These are phyloP conservation scores for Aporrectodea caliginosa DNA, from an alignment of 1,140 invertebrate species.

Conservation along the genomic window DNA sequence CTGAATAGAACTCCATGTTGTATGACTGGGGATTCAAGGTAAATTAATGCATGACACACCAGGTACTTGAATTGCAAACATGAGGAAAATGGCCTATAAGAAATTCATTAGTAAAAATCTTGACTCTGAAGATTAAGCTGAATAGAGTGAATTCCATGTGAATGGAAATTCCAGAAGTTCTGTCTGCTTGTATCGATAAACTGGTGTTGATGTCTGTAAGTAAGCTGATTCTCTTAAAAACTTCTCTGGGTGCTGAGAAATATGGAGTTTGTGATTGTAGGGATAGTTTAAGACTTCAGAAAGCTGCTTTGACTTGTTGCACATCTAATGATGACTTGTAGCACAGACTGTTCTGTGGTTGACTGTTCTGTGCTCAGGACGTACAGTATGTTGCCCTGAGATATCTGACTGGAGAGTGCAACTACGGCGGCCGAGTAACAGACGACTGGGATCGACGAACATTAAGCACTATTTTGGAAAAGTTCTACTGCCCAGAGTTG, in stretches of 20 bases:
- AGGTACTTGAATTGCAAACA: too few relatives aligned
- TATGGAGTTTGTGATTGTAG: not conserved
- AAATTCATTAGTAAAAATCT: too few relatives aligned
- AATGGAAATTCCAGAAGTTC: too few relatives aligned
- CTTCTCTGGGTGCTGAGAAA: not conserved
- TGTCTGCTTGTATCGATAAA: too few relatives aligned
- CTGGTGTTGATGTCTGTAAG: not conserved
- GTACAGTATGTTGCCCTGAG: conserved; percentile 83
- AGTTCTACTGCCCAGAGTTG: conserved; percentile 64
- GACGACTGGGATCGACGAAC: conserved; percentile 90
- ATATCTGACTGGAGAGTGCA: conserved; percentile 91
- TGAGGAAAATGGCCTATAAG: too few relatives aligned
- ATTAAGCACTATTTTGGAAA: conserved; percentile 70
- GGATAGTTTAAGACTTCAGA: not conserved
- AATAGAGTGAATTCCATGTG: too few relatives aligned
- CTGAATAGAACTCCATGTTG: too few relatives aligned
- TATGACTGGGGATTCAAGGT: too few relatives aligned
- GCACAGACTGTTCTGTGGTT: too few relatives aligned
- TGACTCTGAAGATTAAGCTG: too few relatives aligned
- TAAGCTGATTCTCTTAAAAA: not conserved
- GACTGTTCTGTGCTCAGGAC: conserved; percentile 49
- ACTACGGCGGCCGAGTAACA: conserved; percentile 87
- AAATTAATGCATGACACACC: too few relatives aligned
- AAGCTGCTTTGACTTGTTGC: not conserved
- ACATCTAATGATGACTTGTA: not conserved